Conservation (phyloP, 2,888 invertebrate genomes). For the Thereva unica region DNA sequence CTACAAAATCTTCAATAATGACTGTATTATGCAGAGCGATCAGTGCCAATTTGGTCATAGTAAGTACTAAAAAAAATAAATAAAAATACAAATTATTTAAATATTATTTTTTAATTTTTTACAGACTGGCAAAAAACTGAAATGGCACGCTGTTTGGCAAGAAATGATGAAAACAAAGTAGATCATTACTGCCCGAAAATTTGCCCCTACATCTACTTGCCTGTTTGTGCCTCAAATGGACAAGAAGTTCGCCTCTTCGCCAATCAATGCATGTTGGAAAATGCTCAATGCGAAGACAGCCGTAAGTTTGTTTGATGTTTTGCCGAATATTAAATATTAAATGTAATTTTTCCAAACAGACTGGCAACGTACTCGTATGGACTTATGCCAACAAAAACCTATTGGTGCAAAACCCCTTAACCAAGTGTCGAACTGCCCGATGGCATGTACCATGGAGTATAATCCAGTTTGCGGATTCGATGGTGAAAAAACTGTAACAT, state of each 20-base stretch:
- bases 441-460: constrained; percentile 1
- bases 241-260: neutral
- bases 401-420: too few species aligned
- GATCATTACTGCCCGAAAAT: neutral
- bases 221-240: constrained; percentile 32
- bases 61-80: neutral
- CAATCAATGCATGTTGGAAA: constrained; percentile 23
- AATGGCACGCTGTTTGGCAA: neutral
- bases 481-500: constrained; percentile 10
- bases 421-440: neutral
- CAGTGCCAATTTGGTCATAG: neutral
- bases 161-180: neutral
- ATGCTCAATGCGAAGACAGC: too few species aligned
- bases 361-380: too few species aligned
- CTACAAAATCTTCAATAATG: constrained; percentile 1
- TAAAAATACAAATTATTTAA: neutral
- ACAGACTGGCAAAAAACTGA: neutral
- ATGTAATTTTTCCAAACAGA: too few species aligned
- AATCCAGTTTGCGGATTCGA: constrained; percentile 32
- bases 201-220: constrained; percentile 15
- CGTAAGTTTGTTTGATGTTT: too few species aligned
- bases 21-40: neutral
- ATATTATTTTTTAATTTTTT: neutral
- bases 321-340: too few species aligned
- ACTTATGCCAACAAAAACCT: too few species aligned